A percentile compares a stretch with the other conserved stretches of the same genome.
Evolutionary conservation across 2,888 invertebrate species (phyloP).

Genomic region (Mactromeris polynyma): DNA sequence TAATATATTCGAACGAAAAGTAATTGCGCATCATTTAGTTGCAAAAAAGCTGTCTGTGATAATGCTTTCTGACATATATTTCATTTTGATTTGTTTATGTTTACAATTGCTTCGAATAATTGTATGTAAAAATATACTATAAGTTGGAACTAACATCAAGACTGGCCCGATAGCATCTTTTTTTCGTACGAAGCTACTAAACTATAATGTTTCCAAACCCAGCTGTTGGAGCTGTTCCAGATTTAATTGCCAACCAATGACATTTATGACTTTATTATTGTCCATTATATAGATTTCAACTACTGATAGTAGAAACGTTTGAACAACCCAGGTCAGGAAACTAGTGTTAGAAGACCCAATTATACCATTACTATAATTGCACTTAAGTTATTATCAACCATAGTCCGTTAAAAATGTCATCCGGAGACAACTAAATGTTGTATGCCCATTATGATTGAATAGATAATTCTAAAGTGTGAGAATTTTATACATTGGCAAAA

Average conservation of each 20-base stretch:
- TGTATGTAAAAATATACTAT: background rate
- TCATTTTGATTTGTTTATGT: background rate
- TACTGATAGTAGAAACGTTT: background rate
- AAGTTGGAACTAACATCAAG: background rate
- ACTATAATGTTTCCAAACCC: background rate
- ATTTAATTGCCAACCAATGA: background rate
- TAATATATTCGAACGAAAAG: too few relatives aligned
- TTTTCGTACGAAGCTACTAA: background rate
- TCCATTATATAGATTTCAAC: constrained; percentile 5
- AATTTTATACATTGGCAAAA: too few relatives aligned
- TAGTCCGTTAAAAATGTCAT: background rate
- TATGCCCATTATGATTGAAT: background rate
- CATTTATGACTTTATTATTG: background rate
- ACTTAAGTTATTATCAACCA: background rate
- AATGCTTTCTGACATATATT: background rate
- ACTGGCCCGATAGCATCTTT: background rate
- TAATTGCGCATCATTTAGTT: background rate
- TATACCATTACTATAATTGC: background rate
- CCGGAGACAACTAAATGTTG: background rate
- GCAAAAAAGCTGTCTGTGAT: background rate
- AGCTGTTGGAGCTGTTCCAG: constrained; percentile 1
- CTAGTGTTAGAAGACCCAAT: background rate
- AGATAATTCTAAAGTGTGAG: too few relatives aligned
- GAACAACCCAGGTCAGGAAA: background rate
- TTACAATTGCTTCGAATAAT: background rate